phyloP scores from a whole-genome alignment of 2,888 invertebrate species.

The Xylophagus ater region DNA sequence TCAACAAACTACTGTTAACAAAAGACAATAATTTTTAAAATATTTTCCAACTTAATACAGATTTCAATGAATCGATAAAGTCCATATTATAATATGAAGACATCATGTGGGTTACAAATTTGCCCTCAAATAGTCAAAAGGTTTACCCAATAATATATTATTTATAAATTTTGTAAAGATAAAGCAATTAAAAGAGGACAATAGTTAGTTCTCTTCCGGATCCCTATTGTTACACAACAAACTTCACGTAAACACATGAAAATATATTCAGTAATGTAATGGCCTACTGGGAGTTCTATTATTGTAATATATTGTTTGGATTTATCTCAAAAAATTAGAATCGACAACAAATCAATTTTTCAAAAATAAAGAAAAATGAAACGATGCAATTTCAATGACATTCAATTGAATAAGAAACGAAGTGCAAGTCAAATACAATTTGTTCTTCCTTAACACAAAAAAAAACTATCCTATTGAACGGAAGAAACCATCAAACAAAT shows the following conservation, averaged over 20 bases:
- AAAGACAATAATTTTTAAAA: too few species aligned
- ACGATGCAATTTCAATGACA: too few species aligned
- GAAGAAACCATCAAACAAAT: constrained; percentile 19
- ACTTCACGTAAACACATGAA: constrained; percentile 4
- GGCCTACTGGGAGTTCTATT: constrained; percentile 17
- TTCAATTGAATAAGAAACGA: too few species aligned
- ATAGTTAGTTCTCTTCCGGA: constrained; percentile 22
- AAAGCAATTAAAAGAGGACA: constrained; percentile 21
- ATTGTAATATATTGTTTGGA: too few species aligned
- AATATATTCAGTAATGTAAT: constrained; percentile 16
- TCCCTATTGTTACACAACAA: constrained; percentile 11
- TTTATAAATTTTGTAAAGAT: constrained; percentile 17
- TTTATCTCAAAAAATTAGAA: constrained; percentile 18
- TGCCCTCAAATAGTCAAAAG: too few species aligned
- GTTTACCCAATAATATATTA: constrained; percentile 13
- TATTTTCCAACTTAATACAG: too few species aligned
- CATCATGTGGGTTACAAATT: too few species aligned
- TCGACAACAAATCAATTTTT: constrained; percentile 20
- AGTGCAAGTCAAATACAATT: too few species aligned
- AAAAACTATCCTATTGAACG: constrained; percentile 13
- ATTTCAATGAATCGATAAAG: too few species aligned
- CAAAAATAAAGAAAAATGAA: constrained; percentile 12
- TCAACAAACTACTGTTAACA: too few species aligned
- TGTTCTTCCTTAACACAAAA: too few species aligned
- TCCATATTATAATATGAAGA: too few species aligned